Conservation (phyloP, 2,888 invertebrate genomes). For the Orchesellides sinensis region DNA sequence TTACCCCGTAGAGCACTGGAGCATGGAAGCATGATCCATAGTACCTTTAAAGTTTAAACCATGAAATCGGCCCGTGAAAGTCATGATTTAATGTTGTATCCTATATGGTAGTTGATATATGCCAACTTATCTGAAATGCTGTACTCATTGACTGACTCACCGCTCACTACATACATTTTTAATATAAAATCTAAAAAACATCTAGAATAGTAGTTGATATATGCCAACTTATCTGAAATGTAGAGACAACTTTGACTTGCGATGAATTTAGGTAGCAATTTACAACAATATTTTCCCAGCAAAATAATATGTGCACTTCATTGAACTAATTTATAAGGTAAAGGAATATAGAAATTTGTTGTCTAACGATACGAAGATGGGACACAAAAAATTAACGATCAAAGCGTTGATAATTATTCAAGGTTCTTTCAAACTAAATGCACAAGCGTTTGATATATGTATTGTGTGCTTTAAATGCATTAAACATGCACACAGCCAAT, state of each 20-base stretch:
- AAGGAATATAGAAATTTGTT: too few relatives aligned
- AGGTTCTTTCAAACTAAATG: slow-evolving; percentile 28
- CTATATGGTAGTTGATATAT: too few relatives aligned
- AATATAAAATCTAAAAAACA: too few relatives aligned
- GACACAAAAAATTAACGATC: slow-evolving; percentile 27
- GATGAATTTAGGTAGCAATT: too few relatives aligned
- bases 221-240: background rate
- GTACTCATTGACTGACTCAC: slow-evolving; percentile 23
- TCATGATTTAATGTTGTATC: too few relatives aligned
- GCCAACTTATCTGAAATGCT: background rate
- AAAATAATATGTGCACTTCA: too few relatives aligned
- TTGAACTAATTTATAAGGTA: too few relatives aligned
- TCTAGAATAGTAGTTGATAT: too few relatives aligned
- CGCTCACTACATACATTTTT: too few relatives aligned
- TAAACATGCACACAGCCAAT: background rate
- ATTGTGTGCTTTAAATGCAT: background rate
- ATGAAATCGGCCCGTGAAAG: slow-evolving; percentile 30
- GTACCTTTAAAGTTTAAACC: slow-evolving; percentile 17
- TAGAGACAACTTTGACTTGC: too few relatives aligned
- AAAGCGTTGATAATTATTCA: slow-evolving; percentile 35
- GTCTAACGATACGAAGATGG: background rate
- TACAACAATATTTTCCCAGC: too few relatives aligned
- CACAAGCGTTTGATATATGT: background rate
- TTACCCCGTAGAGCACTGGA: slow-evolving; percentile 30
- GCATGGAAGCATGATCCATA: slow-evolving; percentile 42